phyloP scores from a whole-genome alignment of 37 sponge, comb jelly and placozoan genomes.

The Axinella damicornis region DNA sequence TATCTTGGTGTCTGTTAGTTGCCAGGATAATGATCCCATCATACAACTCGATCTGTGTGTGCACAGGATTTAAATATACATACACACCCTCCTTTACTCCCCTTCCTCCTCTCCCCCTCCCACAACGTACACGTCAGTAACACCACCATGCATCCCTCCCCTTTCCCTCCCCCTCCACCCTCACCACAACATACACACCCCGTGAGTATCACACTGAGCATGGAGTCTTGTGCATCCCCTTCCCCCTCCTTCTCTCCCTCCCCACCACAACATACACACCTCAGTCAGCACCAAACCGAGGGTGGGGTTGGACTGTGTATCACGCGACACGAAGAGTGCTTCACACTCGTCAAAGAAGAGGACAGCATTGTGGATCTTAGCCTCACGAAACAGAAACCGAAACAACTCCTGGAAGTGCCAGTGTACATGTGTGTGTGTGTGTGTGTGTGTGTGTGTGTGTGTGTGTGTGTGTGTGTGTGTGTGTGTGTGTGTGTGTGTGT shows the following conservation, averaged over 20 bases:
- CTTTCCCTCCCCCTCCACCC: background rate
- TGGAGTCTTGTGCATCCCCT: background rate
- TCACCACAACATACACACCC: background rate
- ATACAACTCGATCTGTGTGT: constrained; percentile 87
- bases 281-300: constrained; percentile 84
- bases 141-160: background rate
- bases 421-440: no score
- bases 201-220: background rate
- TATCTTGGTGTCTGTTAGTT: constrained; percentile 88
- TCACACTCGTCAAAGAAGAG: constrained; percentile 95
- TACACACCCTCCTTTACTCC: no score
- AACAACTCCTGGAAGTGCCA: no score
- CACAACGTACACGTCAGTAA: no score
- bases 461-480: no score
- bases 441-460: no score
- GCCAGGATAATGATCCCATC: constrained; percentile 92
- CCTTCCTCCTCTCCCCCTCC: no score
- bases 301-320: constrained; percentile 69
- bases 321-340: constrained; percentile 84
- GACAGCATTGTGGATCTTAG: constrained; percentile 92
- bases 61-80: no score
- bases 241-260: background rate
- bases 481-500: background rate
- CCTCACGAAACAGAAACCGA: constrained; percentile 88
- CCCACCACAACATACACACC: no score